Evolutionary conservation across 2,888 invertebrate species (phyloP).

Genomic region (Ennomos fuscantarius): DNA sequence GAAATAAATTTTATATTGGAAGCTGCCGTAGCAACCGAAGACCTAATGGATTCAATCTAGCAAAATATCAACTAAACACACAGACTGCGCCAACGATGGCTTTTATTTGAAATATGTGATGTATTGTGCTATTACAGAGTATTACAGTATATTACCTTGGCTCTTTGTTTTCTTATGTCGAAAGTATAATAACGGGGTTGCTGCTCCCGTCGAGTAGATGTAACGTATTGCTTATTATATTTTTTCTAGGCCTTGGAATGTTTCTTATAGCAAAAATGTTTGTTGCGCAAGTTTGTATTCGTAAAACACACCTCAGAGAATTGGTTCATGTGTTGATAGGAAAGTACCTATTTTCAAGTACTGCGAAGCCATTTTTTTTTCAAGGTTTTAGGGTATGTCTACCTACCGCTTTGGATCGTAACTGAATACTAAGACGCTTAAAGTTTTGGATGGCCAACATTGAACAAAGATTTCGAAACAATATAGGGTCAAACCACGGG

Average conservation of each 20-base stretch:
- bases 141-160: conserved; percentile 21
- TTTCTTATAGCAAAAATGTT: background rate
- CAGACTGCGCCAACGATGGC: conserved; percentile 27
- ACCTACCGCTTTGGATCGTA: too few relatives aligned
- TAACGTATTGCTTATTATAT: conserved; percentile 11
- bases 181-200: conserved; percentile 29
- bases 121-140: conserved; percentile 41
- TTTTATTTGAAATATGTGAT: conserved; percentile 45
- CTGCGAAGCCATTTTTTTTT: too few relatives aligned
- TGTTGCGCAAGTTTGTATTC: too few relatives aligned
- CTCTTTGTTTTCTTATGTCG: conserved; percentile 40
- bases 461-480: too few relatives aligned
- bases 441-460: too few relatives aligned
- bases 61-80: conserved; percentile 29
- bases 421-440: too few relatives aligned
- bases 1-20: conserved; percentile 2
- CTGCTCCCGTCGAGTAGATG: conserved; percentile 1
- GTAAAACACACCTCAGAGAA: too few relatives aligned
- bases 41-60: conserved; percentile 34
- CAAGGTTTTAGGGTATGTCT: too few relatives aligned
- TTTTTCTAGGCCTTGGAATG: conserved; percentile 3
- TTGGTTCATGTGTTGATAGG: too few relatives aligned
- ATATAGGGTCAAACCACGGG: too few relatives aligned
- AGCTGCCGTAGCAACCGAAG: conserved; percentile 13
- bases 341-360: too few relatives aligned